Percentiles rank a stretch among this genome's conserved stretches.
Conservation (phyloP, 2,888 invertebrate species). For the Tenthredo amoena region DNA sequence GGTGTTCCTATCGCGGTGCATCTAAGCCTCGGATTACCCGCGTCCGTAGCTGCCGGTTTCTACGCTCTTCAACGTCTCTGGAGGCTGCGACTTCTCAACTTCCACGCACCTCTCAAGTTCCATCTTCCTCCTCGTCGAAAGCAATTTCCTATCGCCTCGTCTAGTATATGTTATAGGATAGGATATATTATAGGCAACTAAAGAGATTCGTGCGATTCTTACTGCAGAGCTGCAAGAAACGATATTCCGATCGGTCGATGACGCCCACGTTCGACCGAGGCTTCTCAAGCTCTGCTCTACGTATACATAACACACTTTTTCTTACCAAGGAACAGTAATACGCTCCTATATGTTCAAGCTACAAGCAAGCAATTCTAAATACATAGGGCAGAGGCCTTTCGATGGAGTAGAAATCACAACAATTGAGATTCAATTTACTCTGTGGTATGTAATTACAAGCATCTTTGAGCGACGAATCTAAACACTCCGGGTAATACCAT, state of each 20-base stretch:
- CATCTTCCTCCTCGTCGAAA: constrained; percentile 51
- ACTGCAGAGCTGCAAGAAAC: neutral
- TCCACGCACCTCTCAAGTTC: constrained; percentile 50
- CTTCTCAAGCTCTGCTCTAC: neutral
- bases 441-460: neutral
- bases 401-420: neutral
- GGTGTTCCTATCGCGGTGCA: constrained; percentile 62
- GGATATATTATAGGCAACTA: neutral
- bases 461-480: neutral
- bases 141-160: constrained; percentile 49
- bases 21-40: constrained; percentile 72
- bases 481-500: neutral
- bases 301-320: neutral
- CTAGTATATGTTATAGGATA: neutral
- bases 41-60: constrained; percentile 61
- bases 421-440: constrained; percentile 5
- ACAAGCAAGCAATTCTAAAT: neutral
- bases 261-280: neutral
- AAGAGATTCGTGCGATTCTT: constrained; percentile 30
- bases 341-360: neutral
- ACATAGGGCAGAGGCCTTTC: neutral
- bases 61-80: constrained; percentile 46
- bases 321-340: neutral
- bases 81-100: constrained; percentile 45
- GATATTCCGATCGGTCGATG: neutral